Base-by-base conservation (phyloP, 2,888 invertebrate genomes). In the Hirudinaria manillensis region DNA sequence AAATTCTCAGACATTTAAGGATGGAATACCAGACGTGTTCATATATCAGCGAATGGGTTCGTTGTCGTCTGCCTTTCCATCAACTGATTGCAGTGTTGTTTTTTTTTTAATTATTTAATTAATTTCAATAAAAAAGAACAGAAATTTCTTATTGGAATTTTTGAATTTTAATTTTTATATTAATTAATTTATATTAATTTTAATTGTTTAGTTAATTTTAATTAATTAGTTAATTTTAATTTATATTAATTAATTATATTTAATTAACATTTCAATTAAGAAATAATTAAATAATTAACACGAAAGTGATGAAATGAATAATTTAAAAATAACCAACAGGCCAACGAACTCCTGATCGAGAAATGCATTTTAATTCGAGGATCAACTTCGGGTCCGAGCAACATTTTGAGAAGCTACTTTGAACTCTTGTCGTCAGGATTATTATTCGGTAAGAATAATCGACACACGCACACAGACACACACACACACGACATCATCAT, bases 331-430 rank as follows among this genome's bases (percentile, higher is more conserved):
- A 34, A 2, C 45, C 27, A 19, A 13, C 83, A 94, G 95, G 94
- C 94, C 16, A 90, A 97, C 89, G 97, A 98, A 87, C 87, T 99
- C 83, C 88, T 99, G 82, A 93, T 94, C 79, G 93, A 97, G 85
- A 96, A 95, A 86, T 93, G 94, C 80, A 91, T 98, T 82, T 92
- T 92, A 82, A 94, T 94, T 10, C 93, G 92, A 77, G 92, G 92
- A 76, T 87, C 88, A 78, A 81, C 87, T 21, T 82, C 96, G 83
- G 93, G 93, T 80, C 94, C 94, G 73, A 95, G 96, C 75, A 97
- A 98, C 87, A 94, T 95, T 76, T 88, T 99, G 81, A 90, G 98
- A 53, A 90, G 97, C 81, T 91, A 97, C 78, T 90, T 98, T 89
- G 98, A 99, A 88, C 94, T 95, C 68, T 90, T 96, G 74, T 92